Evolutionary conservation across 1,140 invertebrate genomes (phyloP), one percentile per base, ranked within the genome.

Genomic region (Listronotus oregonensis): DNA sequence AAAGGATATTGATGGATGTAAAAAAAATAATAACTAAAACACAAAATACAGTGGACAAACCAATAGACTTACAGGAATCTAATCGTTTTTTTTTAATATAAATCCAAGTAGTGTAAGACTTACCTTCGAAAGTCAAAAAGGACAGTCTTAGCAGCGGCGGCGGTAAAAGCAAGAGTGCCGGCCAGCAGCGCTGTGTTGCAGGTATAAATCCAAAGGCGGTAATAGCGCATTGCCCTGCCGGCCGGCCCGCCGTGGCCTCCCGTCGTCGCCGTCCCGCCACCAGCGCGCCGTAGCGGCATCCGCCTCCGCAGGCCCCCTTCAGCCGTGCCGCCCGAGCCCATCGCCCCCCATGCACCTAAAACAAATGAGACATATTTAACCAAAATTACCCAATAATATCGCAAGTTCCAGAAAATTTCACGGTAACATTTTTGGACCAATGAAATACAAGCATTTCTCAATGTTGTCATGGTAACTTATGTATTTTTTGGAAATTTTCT

Each of bases 191-290:
- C 91, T 78, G 89, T 87, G 83, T 95, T 94, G 87, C 91, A 94
- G 75, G 91, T 90, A 85, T 94, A 94, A 77, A 95, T 94, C 92
- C 92, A 94, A 75, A 94, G 86, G 79, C 92, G 89, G 83, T 95
- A 95, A 85, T 94, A 95, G 81, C 84, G 77, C 78, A 79, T 79
- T 59, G 78, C 78, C 69, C 77, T 76, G 67, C 72, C 73, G 62
- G 71, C 71, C 42, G 73, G 68, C 40, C 70, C 71, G 61, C 70
- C 71, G 61, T 71, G 71, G 56, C 34, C 55, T 7, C 64, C 64
- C 49, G 46, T 54, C 42, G 52, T 67, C 51, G 64, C 71, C 67
- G 49, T 47, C 66, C 74, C 70, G 59, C 74, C 74, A 43, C 75
- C 75, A 9, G 77, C 82, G 70, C 77, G 83, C 83, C 73, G 80